Evolutionary conservation across 2,113 vertebrate species (phyloP).

Genomic region (Microtus oregoni): DNA sequence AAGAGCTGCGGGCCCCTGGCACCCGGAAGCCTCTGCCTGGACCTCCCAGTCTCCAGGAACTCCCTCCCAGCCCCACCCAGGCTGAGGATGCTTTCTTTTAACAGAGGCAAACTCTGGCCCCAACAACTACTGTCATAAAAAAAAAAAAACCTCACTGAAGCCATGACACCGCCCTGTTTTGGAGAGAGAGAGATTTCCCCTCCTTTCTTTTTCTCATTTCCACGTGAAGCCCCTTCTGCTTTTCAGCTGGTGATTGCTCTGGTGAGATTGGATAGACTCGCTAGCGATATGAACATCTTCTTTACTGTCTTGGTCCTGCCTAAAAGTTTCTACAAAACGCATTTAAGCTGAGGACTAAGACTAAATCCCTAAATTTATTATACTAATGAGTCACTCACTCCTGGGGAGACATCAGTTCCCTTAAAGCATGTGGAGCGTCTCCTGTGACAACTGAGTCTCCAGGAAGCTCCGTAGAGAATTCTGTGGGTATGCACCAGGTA

Average conservation of each 20-base stretch:
- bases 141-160: slow-evolving; percentile 69
- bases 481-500: slow-evolving; percentile 46
- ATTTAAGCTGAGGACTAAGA: slow-evolving; percentile 78
- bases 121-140: slow-evolving; percentile 54
- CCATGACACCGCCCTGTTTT: slow-evolving; percentile 70
- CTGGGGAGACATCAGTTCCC: not conserved
- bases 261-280: slow-evolving; percentile 76
- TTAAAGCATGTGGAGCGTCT: slow-evolving; percentile 63
- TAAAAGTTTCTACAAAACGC: slow-evolving; percentile 77
- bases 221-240: slow-evolving; percentile 77
- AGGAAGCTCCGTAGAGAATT: slow-evolving; percentile 70
- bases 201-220: slow-evolving; percentile 72
- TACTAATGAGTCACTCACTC: slow-evolving; percentile 65
- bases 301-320: slow-evolving; percentile 74
- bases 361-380: slow-evolving; percentile 73
- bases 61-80: not conserved
- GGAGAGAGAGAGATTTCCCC: slow-evolving; percentile 66
- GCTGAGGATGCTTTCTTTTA: slow-evolving; percentile 67
- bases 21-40: slow-evolving; percentile 76
- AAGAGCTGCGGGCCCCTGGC: slow-evolving; percentile 63
- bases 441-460: slow-evolving; percentile 61
- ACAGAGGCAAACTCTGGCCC: slow-evolving; percentile 71
- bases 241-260: slow-evolving; percentile 82
- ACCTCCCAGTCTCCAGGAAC: slow-evolving; percentile 28
- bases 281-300: slow-evolving; percentile 81